These are phyloP conservation scores for Drosophila simulans DNA, from an alignment of 1,140 invertebrate genomes.

Conservation along the genomic window DNA sequence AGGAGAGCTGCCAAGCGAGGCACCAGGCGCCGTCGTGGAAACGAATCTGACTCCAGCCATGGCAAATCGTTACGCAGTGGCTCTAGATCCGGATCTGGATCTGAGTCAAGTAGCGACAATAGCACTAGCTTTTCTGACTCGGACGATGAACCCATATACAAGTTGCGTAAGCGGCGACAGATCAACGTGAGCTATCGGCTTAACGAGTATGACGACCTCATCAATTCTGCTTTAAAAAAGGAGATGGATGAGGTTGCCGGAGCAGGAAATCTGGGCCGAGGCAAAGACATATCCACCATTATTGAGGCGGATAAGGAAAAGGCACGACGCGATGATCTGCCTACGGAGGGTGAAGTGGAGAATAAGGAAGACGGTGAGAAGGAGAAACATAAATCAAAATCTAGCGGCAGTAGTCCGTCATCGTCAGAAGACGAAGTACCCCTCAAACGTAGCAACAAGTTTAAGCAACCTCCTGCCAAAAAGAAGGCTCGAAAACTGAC, in stretches of 20 bases:
- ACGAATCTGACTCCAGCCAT: conserved; percentile 36
- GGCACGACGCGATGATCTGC: conserved; percentile 66
- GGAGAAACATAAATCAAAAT: conserved; percentile 16
- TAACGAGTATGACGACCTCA: conserved; percentile 97
- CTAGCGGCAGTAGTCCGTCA: conserved; percentile 27
- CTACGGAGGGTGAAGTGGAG: conserved; percentile 85
- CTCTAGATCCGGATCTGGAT: conserved; percentile 20
- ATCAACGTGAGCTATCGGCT: conserved; percentile 93
- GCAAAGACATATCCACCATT: conserved; percentile 95
- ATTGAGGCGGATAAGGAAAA: conserved; percentile 92
- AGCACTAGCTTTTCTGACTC: conserved; percentile 86
- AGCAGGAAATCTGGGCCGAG: conserved; percentile 91
- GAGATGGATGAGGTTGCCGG: conserved; percentile 90
- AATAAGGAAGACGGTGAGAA: conserved; percentile 85
- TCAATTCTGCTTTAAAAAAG: conserved; percentile 95
- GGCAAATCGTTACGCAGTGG: conserved; percentile 40
- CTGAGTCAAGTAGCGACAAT: conserved; percentile 35
- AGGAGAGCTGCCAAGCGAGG: conserved; percentile 61
- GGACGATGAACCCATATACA: conserved; percentile 91
- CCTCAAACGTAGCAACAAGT: conserved; percentile 58
- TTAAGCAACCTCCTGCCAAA: conserved; percentile 73
- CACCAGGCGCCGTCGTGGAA: conserved; percentile 58
- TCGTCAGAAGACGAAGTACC: conserved; percentile 57
- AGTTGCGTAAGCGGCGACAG: conserved; percentile 90
- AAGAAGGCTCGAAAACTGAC: conserved; percentile 92